Conservation (phyloP, 2,797 vertebrate species). For the Loriculus beryllinus region DNA sequence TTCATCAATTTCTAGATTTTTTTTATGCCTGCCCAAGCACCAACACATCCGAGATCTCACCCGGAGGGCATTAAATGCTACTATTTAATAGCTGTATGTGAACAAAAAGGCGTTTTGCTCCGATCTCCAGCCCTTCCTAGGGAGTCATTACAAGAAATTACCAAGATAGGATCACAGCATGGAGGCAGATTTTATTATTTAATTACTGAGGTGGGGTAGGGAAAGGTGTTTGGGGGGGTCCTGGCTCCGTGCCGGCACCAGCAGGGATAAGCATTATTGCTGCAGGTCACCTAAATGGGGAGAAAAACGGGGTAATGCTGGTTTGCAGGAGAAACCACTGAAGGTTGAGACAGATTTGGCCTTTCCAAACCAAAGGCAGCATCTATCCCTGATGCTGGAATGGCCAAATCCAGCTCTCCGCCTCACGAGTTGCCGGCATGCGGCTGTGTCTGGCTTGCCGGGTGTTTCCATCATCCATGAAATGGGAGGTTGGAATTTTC, state of each 20-base stretch:
- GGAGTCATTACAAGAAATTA: slow-evolving; percentile 3
- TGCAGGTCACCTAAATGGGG: background rate
- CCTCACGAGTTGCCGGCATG: background rate
- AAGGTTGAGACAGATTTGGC: background rate
- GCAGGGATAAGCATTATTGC: accelerated
- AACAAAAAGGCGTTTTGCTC: background rate
- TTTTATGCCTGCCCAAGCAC: background rate
- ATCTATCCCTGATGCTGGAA: background rate
- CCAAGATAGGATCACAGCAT: background rate
- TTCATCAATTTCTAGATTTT: background rate
- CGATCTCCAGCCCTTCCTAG: background rate
- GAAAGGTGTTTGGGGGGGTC: background rate
- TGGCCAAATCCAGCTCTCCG: background rate
- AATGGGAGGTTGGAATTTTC: background rate
- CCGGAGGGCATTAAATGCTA: background rate
- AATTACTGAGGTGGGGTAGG: background rate
- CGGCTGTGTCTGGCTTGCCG: background rate
- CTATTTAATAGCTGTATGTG: background rate
- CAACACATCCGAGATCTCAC: background rate
- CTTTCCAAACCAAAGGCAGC: background rate
- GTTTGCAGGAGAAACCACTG: background rate
- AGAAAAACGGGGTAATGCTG: no score
- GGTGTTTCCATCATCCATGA: background rate
- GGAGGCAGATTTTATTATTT: background rate
- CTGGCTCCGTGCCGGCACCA: accelerated